Base-by-base conservation (phyloP, 2,113 vertebrate genomes). In the Paraplagusia blochii region DNA sequence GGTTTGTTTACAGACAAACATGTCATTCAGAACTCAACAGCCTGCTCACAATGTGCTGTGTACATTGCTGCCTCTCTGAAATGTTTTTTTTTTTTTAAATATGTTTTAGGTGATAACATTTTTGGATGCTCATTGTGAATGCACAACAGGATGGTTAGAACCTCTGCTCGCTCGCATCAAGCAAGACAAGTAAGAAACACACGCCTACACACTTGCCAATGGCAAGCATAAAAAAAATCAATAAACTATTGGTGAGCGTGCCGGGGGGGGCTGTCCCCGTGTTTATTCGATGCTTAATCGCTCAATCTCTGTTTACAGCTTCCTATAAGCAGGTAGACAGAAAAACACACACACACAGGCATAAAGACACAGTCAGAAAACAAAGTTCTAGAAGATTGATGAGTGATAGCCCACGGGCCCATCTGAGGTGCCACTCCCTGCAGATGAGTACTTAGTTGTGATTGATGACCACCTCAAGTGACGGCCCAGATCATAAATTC, bases 41-140 rank as follows among this genome's bases (percentile, higher is more conserved):
- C 44, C 47, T 68, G 43, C 13, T 51, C 59, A 52, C 56, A 45
- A 33, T 55, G 51, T 72, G 66, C 14, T 48, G 44, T 57, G 34
- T 17, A 22, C 43, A 17, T 60, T 55, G 44, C 17, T 17, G 9
- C 19, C 46, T 66, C 58, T 70, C 57, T 65, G 52, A 73, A 9
- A 54, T n/a, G n/a, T n/a, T n/a, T n/a, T n/a, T n/a, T n/a, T n/a
- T 65, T 29, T 50, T 53, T 61, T 61, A 22, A 35, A 46, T 47
- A 18, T 10, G 58, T 60, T 46, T 9, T 19, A 89, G 87, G 87
- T 98, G 76, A 98, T 99, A 81, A 99, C 96, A 76, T 99, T 98
- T 80, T 85, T 98, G 81, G 97, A 98, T 58, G 97, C 96, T 71
- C 97, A 99, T 82, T 99, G 97, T 79, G 97, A 99, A 87, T 98